Base-by-base conservation (phyloP, 2,888 invertebrate species). In the Drosophila falleni region DNA sequence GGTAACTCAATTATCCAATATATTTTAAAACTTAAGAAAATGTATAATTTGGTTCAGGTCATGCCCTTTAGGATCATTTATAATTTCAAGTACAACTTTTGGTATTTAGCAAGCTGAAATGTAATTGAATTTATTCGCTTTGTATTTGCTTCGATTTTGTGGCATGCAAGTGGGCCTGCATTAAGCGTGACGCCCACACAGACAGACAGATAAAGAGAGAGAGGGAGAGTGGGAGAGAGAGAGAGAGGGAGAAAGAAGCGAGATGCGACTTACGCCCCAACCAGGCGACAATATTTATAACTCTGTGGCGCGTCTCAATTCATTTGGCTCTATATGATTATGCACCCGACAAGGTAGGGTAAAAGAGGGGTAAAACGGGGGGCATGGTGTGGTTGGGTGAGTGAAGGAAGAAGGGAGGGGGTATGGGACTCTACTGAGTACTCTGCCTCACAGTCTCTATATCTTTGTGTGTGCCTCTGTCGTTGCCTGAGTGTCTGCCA, bases 291-390 rank as follows among this genome's bases (percentile, higher is more conserved):
- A 84, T 88, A 84, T 84, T 84, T 84, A 84, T 84, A 84, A 88
- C 84, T 80, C 81, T 83, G 76, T 76, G 81, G 78, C 87, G 84
- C 84, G 84, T 84, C 89, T 84, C 84, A 84, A 84, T 84, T 88
- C 84, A 88, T 84, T 84, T 84, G 84, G 68, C 74, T 80, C 70
- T 71, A 62, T 74, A 70, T 56, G 79, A 78, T 76, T 76, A 74
- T 78, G 62, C 26, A 33, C 13, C 29, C 19, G 23, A n/a, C 31
- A 42, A 55, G 35, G 23, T 15, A 11, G 8, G n/a, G n/a, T n/a
- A n/a, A n/a, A 0, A 6, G 35, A 9, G 23, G 15, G 37, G 33
- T 2, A n/a, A n/a, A 16, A 1, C n/a, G n/a, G 8, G 29, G 13
- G 19, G n/a, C 5, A 11, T 16, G 26, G 39, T 9, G 70, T 37